Evolutionary conservation across 2,113 vertebrate species (phyloP).

Genomic region (Ia io): DNA sequence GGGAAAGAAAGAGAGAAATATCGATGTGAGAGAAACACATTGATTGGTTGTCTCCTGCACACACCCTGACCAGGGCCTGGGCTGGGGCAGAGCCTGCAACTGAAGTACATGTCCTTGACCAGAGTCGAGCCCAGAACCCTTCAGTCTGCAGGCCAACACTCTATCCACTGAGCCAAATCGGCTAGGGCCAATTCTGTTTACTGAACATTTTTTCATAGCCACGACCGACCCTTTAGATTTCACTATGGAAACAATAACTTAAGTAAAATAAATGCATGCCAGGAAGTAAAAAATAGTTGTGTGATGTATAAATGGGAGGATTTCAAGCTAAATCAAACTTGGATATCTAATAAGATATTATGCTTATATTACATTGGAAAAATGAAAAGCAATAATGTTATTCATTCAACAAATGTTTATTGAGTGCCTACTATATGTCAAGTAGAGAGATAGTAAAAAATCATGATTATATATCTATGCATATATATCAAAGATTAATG

Average conservation of each 20-base stretch:
- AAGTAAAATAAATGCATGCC: background rate
- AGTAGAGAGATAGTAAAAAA: background rate
- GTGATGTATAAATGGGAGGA: background rate
- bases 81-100: too few relatives aligned
- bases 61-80: too few relatives aligned
- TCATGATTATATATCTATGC: background rate
- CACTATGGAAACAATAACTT: background rate
- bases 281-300: background rate
- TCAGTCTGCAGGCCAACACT: too few relatives aligned
- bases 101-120: too few relatives aligned
- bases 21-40: too few relatives aligned
- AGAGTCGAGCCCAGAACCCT: too few relatives aligned
- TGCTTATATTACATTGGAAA: background rate
- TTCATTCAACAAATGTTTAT: background rate
- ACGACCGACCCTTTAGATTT: background rate
- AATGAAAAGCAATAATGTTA: background rate
- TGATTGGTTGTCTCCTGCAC: too few relatives aligned
- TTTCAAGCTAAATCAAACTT: background rate
- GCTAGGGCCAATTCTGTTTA: background rate
- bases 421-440: background rate
- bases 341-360: background rate
- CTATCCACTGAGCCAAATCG: too few relatives aligned
- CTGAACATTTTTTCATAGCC: background rate
- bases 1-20: too few relatives aligned
- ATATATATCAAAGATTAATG: background rate